These are phyloP conservation scores for Petromus typicus DNA, from an alignment of 2,113 vertebrate species.

Conservation along the genomic window DNA sequence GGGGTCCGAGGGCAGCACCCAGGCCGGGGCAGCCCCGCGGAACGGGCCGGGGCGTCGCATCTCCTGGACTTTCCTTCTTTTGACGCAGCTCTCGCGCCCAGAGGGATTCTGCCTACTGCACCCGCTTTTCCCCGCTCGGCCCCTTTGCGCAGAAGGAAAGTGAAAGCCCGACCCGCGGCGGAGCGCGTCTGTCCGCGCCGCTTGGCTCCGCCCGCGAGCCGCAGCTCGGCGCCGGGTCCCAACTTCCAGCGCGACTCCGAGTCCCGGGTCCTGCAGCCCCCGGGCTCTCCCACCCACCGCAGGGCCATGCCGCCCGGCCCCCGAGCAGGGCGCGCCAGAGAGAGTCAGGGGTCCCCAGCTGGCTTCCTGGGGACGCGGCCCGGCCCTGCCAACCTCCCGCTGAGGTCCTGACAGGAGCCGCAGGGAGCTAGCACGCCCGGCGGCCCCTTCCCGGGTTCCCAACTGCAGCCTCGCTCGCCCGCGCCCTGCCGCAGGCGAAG, in stretches of 20 bases:
- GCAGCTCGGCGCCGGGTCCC: not conserved
- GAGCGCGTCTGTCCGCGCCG: not conserved
- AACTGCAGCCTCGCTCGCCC: not conserved
- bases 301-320: not conserved
- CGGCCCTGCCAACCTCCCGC: not conserved
- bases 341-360: not conserved
- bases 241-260: constrained; percentile 25
- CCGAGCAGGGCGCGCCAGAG: not conserved
- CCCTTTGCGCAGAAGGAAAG: not conserved
- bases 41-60: too few relatives aligned
- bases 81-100: not conserved
- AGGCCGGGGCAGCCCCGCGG: rapidly evolving
- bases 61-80: too few relatives aligned
- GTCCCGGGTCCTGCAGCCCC: not conserved
- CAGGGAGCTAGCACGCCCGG: not conserved
- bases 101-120: not conserved
- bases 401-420: not conserved
- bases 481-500: not conserved
- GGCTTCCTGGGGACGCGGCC: not conserved
- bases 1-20: not conserved
- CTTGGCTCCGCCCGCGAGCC: not conserved
- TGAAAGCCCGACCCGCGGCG: not conserved
- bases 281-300: not conserved
- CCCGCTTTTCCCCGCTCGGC: not conserved
- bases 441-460: not conserved